Evolutionary conservation across 2,113 vertebrate species (phyloP), one percentile per base, ranked within the genome.

Genomic region (Ranitomeya imitator): DNA sequence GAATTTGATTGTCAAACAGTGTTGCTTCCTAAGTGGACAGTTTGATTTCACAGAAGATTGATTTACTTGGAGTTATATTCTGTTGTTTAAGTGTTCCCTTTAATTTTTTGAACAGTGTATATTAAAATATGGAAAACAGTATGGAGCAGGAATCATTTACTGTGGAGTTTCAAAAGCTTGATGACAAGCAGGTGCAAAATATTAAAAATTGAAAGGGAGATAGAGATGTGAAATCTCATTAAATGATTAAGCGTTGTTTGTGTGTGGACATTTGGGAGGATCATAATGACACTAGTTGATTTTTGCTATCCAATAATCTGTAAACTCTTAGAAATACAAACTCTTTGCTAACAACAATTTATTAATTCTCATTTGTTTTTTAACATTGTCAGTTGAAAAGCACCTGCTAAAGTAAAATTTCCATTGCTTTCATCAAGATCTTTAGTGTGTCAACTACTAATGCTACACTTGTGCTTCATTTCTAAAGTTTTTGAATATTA

Each of bases 401-500:
- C 14, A 4, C 19, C 6, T 16, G 73, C 18, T 76, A 18, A 21
- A 76, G 8, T 4, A 52, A 37, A 76, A 37, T 51, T 74, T 7
- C 16, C 71, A 52, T 76, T 76, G 57, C 31, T 61, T 81, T 61
- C 23, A 21, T 61, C 7, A 59, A 26, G 55, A 60, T 31, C 23
- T 45, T 80, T 60, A 80, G 16, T 80, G 23, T 60, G n/a, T 59
- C 23, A 81, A 61, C 54, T 60, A 61, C 57, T 60, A 31, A 19
- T 80, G 18, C n/a, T 19, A 15, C 26, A 60, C 60, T 67, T 10
- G 19, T 16, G 12, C 16, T 67, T 69, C 23, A 21, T 74, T 59
- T 74, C 69, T 60, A 54, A 60, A 59, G 16, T 71, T 76, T 85
- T 60, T 85, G 84, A 87, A 54, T 31, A 81, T 80, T 55, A 80